phyloP scores from a whole-genome alignment of 2,888 invertebrate genomes.

The Rotaria sp. region DNA sequence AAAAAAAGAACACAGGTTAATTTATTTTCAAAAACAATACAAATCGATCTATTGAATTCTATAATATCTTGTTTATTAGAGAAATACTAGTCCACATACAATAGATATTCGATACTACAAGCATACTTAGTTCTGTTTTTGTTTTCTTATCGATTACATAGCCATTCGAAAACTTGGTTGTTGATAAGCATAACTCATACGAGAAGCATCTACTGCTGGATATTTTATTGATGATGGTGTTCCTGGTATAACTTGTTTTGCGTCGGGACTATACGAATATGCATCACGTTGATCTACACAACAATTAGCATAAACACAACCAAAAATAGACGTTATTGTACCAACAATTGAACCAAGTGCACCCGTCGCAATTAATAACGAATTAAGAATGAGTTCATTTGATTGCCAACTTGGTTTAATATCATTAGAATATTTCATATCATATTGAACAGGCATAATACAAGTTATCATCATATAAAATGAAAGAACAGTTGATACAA shows the following conservation, averaged over 20 bases:
- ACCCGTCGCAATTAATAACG: slow-evolving; percentile 14
- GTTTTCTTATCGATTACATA: background rate
- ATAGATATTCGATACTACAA: background rate
- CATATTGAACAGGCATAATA: background rate
- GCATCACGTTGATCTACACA: background rate
- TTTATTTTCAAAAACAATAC: background rate
- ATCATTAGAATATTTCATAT: too few relatives aligned
- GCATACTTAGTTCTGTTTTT: background rate
- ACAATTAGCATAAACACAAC: background rate
- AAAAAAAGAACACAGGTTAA: background rate
- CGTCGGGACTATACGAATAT: background rate
- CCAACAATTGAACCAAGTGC: slow-evolving; percentile 22
- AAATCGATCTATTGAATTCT: background rate
- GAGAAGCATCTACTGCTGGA: background rate
- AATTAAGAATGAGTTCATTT: background rate
- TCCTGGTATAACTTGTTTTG: background rate
- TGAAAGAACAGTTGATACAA: slow-evolving; percentile 11
- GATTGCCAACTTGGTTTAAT: background rate
- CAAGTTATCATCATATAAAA: slow-evolving; percentile 15
- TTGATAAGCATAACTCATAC: background rate
- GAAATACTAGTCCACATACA: background rate
- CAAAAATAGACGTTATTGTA: background rate
- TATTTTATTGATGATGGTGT: background rate
- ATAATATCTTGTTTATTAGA: background rate
- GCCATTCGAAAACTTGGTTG: background rate